Conservation (phyloP, 1,140 invertebrate genomes). For the Leucophenga varia region DNA sequence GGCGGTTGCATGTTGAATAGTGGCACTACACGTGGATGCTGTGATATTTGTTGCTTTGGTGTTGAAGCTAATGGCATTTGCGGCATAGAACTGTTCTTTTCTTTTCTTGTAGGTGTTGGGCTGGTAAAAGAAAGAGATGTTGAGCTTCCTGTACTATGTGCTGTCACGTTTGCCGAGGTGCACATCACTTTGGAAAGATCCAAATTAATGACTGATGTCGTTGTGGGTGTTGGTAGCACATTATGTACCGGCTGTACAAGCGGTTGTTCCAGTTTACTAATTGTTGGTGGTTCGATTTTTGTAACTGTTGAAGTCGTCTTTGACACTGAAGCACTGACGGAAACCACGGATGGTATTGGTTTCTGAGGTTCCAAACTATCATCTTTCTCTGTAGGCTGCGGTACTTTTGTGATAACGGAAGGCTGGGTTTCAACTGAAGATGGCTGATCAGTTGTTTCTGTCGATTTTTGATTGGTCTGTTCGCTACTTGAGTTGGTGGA, state of each 20-base stretch:
- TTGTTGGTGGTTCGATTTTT: constrained; percentile 50
- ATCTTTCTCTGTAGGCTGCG: constrained; percentile 9
- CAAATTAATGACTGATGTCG: constrained; percentile 33
- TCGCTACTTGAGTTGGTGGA: constrained; percentile 6
- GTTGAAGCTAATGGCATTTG: constrained; percentile 34
- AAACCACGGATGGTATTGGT: too few species aligned
- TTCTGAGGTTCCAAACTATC: not conserved
- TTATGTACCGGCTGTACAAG: constrained; percentile 47
- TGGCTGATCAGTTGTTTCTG: not conserved
- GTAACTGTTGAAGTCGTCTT: constrained; percentile 7
- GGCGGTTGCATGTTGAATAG: constrained; percentile 60
- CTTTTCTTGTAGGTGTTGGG: constrained; percentile 21
- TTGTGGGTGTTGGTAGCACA: constrained; percentile 27
- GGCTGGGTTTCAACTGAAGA: constrained; percentile 12
- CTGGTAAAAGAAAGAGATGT: constrained; percentile 33
- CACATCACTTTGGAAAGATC: constrained; percentile 37
- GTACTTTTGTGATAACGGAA: constrained; percentile 42
- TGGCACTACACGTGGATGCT: constrained; percentile 25
- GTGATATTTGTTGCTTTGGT: constrained; percentile 28
- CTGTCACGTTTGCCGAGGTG: constrained; percentile 50
- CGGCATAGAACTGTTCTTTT: not conserved
- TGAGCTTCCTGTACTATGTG: constrained; percentile 20
- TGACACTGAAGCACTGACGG: too few species aligned
- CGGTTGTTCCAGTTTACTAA: constrained; percentile 41
- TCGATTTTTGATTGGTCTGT: not conserved